These are phyloP conservation scores for Marcusenius ussheri DNA, from an alignment of 2,113 vertebrate genomes.

Conservation along the genomic window DNA sequence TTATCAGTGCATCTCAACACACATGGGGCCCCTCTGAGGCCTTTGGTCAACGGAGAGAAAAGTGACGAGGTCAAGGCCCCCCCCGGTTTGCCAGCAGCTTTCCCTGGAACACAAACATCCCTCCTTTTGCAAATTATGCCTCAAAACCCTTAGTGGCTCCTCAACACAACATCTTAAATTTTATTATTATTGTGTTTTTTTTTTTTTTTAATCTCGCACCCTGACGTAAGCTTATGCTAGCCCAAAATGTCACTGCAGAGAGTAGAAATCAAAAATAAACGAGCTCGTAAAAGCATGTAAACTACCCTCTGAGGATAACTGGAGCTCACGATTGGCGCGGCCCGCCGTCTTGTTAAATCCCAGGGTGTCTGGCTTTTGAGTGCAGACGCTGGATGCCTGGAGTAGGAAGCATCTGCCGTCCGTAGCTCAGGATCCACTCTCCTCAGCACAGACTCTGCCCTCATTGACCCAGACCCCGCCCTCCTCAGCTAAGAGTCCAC, in stretches of 20 bases:
- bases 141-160: not conserved
- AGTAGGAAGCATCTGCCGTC: too few species aligned
- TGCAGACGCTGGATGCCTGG: too few species aligned
- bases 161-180: not conserved
- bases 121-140: slow-evolving; percentile 44
- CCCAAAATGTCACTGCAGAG: not conserved
- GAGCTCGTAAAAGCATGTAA: not conserved
- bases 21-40: not conserved
- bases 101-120: slow-evolving; percentile 46
- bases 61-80: not conserved
- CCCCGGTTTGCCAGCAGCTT: slow-evolving; percentile 31
- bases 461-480: too few species aligned
- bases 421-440: too few species aligned
- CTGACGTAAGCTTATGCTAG: not conserved
- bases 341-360: too few species aligned
- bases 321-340: not conserved
- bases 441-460: too few species aligned
- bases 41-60: not conserved
- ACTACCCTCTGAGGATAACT: not conserved
- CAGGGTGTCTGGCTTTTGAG: too few species aligned
- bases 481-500: too few species aligned
- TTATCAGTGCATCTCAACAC: not conserved
- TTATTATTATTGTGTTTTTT: not conserved
- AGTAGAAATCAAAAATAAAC: not conserved
- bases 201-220: not conserved